A percentile compares a stretch with the other conserved stretches of the same genome.
Conservation (phyloP, 2,113 vertebrate species). For the Kryptolebias marmoratus region DNA sequence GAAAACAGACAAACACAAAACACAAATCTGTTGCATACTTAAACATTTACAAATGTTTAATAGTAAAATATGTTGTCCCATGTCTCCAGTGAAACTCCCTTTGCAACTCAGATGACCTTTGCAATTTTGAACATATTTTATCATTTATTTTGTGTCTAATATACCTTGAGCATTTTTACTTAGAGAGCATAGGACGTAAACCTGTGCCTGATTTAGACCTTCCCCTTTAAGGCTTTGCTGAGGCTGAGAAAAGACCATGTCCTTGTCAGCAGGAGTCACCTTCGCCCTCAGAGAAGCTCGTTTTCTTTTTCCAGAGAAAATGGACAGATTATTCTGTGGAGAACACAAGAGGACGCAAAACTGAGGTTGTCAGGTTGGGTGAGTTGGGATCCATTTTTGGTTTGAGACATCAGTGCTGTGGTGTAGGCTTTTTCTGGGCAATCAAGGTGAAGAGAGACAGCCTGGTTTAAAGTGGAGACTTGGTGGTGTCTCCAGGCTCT, state of each 20-base stretch:
- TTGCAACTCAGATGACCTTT: not conserved
- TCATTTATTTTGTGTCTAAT: not conserved
- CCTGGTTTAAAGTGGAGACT: constrained; percentile 9
- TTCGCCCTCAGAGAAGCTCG: constrained; percentile 24
- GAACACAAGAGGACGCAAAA: constrained; percentile 4
- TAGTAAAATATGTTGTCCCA: no score
- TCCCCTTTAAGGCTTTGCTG: constrained; percentile 11
- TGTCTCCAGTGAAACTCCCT: no score
- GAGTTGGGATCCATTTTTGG: not conserved
- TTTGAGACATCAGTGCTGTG: not conserved
- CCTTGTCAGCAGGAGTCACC: constrained; percentile 58
- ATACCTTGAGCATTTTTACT: not conserved
- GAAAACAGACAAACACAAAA: no score
- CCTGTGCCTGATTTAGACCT: constrained; percentile 33
- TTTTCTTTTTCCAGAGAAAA: constrained; percentile 23
- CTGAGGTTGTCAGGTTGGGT: not conserved
- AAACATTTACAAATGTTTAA: no score
- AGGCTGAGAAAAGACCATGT: constrained; percentile 6
- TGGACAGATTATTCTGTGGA: constrained; percentile 11
- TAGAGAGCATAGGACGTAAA: constrained; percentile 3
- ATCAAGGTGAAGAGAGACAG: constrained; percentile 1
- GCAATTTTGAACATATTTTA: not conserved
- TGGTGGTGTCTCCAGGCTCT: constrained; percentile 22
- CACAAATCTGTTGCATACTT: no score
- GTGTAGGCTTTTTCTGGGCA: not conserved